Conservation (phyloP, 1,140 invertebrate species). For the Microplitis mediator region DNA sequence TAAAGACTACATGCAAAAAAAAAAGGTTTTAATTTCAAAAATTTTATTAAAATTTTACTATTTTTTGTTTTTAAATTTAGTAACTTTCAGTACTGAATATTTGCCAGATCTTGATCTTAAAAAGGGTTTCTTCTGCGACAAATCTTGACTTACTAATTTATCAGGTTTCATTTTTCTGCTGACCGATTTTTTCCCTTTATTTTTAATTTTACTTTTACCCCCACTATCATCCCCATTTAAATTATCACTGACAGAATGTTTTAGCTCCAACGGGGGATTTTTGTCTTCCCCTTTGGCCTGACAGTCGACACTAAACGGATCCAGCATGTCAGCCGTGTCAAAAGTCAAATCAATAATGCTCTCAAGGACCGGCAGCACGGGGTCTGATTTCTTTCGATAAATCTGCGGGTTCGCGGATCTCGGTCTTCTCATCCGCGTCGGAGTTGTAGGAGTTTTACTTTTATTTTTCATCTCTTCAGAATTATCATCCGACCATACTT, state of each 20-base stretch:
- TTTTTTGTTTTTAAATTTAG: not conserved
- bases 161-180: not conserved
- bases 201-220: not conserved
- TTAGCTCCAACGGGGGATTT: not conserved
- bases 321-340: not conserved
- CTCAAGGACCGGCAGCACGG: not conserved
- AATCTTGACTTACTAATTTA: not conserved
- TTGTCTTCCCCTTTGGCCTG: not conserved
- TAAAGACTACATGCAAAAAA: too few relatives aligned
- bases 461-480: not conserved
- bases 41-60: not conserved
- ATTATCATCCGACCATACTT: conserved; percentile 1
- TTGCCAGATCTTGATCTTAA: not conserved
- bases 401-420: not conserved
- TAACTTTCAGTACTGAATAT: not conserved
- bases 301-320: not conserved
- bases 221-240: not conserved
- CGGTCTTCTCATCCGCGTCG: not conserved
- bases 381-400: conserved; percentile 1
- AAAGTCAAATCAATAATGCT: conserved; percentile 5
- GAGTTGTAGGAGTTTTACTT: not conserved
- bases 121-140: not conserved
- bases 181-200: not conserved
- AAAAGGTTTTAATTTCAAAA: too few relatives aligned
- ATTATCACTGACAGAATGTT: not conserved